Evolutionary conservation across 2,113 vertebrate species (phyloP), one percentile per base, ranked within the genome.

Genomic region (Platycercus adscitus): DNA sequence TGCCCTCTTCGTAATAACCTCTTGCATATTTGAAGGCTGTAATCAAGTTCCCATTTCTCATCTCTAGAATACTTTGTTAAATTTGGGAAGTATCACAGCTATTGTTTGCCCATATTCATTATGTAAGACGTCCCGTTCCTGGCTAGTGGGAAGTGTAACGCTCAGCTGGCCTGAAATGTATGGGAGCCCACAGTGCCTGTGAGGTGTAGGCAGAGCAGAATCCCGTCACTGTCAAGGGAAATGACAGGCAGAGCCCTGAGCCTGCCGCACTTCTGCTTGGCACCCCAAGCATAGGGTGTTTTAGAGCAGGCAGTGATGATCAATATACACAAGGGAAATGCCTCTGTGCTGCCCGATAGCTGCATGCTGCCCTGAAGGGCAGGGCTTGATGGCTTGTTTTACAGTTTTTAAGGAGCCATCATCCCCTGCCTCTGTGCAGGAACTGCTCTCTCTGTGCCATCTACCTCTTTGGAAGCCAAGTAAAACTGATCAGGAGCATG

Each of bases 311-410:
- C 19, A 10, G 33, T 31, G 23, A 47, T 28, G 58, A 13, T 28
- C 41, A 17, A 0, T 3, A 17, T 13, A 44, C 43, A n/a, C 0
- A 2, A 83, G 41, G 39, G 49, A 86, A 70, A 58, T 29, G 37
- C 13, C 28, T 69, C 39, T 1, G 0, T 55, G 31, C 41, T 7
- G 2, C 20, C 11, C 0, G 0, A 15, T 29, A 43, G 6, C 18
- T 49, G 24, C 41, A 28, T 0, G 0, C 11, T 81, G 37, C 31
- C 46, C 50, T 70, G 55, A 26, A 26, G 81, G 53, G 23, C 26
- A 23, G 0, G 9, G 56, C 41, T 84, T 2, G 1, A 26, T n/a
- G 58, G 25, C 10, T 39, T 49, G 5, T 43, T 16, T 56, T 29
- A 3, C 5, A 21, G 6, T 24, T 61, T 64, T 75, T 65, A 25